phyloP scores from a whole-genome alignment of 1,140 invertebrate genomes.

The Steinernema feltiae region DNA sequence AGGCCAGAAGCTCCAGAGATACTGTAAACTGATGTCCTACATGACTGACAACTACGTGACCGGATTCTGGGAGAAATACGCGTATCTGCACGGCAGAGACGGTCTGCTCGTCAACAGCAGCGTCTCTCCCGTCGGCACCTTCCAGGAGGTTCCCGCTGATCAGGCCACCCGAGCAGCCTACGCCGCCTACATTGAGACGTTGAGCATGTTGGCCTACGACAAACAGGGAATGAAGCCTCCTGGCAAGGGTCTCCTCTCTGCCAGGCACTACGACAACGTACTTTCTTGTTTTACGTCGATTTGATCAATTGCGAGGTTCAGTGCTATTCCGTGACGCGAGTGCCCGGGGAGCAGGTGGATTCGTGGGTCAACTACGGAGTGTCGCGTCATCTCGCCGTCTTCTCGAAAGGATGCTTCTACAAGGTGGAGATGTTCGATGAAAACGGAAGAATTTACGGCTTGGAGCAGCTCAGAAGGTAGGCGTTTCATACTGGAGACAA shows the following conservation, averaged over 20 bases:
- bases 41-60: constrained; percentile 40
- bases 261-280: constrained; percentile 43
- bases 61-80: constrained; percentile 49
- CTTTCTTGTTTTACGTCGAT: not conserved
- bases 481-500: not conserved
- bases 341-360: constrained; percentile 35
- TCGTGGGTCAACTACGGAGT: constrained; percentile 20
- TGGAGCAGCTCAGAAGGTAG: constrained; percentile 20
- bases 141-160: constrained; percentile 18
- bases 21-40: constrained; percentile 9
- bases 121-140: constrained; percentile 38
- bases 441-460: constrained; percentile 16
- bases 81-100: constrained; percentile 37
- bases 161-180: constrained; percentile 38
- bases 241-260: constrained; percentile 40
- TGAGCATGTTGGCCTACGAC: constrained; percentile 41
- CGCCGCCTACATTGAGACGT: constrained; percentile 31
- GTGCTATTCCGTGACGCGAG: constrained; percentile 29
- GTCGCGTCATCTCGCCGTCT: constrained; percentile 37
- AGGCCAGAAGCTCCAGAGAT: constrained; percentile 35
- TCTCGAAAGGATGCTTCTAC: constrained; percentile 41
- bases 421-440: constrained; percentile 43
- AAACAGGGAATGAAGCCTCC: constrained; percentile 30
- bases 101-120: constrained; percentile 40
- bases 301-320: constrained; percentile 4